phyloP scores from a whole-genome alignment of 2,113 vertebrate species.

The Isichthys henryi region DNA sequence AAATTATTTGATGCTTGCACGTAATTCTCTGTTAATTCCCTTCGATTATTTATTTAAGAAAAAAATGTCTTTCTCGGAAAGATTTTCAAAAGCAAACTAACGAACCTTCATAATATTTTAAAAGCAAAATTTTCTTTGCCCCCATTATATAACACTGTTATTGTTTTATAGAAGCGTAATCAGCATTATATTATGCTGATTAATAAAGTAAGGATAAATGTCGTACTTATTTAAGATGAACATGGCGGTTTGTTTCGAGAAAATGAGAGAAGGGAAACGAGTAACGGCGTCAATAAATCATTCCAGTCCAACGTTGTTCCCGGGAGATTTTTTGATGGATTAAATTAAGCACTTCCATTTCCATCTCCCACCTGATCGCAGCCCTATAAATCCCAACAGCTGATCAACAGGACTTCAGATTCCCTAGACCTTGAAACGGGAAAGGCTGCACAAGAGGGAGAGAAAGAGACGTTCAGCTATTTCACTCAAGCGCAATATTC shows the following conservation, averaged over 20 bases:
- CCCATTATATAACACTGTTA: neutral
- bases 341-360: conserved; percentile 64
- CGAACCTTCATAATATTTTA: neutral
- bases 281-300: conserved; percentile 57
- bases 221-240: conserved; percentile 24
- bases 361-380: conserved; percentile 55
- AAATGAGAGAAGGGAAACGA: conserved; percentile 46
- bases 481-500: conserved; percentile 5
- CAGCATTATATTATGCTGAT: conserved; percentile 16
- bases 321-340: conserved; percentile 64
- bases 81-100: neutral
- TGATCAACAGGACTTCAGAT: conserved; percentile 64
- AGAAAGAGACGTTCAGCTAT: conserved; percentile 30
- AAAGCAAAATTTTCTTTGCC: neutral
- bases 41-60: neutral
- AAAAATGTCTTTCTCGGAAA: neutral
- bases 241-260: conserved; percentile 26
- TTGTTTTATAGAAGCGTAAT: neutral
- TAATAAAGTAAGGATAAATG: conserved; percentile 27
- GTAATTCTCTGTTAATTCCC: neutral
- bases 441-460: conserved; percentile 26
- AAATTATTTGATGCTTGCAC: neutral
- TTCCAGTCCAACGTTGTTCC: conserved; percentile 54
- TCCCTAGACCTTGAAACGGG: conserved; percentile 49
- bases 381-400: conserved; percentile 72